These are phyloP conservation scores for Cyclura pinguis DNA, from an alignment of 2,797 vertebrate species.

Conservation along the genomic window DNA sequence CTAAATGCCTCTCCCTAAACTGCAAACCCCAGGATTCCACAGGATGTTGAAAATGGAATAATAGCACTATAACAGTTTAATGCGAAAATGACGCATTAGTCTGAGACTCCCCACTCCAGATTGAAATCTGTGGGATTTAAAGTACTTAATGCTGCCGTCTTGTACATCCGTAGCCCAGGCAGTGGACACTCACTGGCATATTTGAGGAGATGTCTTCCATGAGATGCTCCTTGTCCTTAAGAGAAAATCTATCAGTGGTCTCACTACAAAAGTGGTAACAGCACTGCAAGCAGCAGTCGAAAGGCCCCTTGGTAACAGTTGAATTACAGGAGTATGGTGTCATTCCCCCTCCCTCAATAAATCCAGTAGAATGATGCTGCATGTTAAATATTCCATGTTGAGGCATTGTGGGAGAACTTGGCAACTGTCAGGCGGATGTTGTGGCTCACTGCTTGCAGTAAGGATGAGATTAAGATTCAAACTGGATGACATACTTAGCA, in stretches of 20 bases:
- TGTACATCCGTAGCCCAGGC: not conserved
- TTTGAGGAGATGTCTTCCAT: not conserved
- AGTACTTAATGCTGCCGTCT: too few species aligned
- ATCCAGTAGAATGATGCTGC: not conserved
- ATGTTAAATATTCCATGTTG: too few species aligned
- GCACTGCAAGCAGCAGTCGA: not conserved
- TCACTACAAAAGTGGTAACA: not conserved
- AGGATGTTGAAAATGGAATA: too few species aligned
- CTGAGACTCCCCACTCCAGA: not conserved
- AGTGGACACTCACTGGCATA: not conserved
- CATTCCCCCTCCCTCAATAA: not conserved
- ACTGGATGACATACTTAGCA: too few species aligned
- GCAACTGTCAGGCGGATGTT: too few species aligned
- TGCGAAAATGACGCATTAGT: too few species aligned
- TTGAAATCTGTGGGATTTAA: not conserved
- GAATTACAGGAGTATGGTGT: too few species aligned
- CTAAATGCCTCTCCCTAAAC: too few species aligned
- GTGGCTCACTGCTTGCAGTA: not conserved
- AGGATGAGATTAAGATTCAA: not conserved
- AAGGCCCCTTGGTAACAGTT: not conserved
- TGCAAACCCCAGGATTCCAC: too few species aligned
- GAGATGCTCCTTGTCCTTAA: not conserved
- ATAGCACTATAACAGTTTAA: too few species aligned
- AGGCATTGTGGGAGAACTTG: not conserved
- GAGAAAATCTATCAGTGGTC: not conserved